Evolutionary conservation across 1,140 invertebrate species (phyloP).

Genomic region (Musca domestica): DNA sequence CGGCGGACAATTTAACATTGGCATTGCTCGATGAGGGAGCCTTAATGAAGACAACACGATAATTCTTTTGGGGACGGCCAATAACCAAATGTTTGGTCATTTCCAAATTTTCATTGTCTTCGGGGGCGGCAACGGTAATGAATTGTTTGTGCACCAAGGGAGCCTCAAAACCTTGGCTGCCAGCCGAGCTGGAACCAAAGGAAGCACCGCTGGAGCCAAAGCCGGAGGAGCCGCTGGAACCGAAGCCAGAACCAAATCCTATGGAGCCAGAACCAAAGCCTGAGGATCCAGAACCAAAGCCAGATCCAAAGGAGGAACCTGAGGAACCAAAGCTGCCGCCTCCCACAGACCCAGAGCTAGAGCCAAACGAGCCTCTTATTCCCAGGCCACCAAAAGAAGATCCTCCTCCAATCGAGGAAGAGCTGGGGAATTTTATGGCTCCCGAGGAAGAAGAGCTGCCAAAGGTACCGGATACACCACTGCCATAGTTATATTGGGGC

Average conservation of each 20-base stretch:
- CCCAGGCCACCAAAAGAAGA: no score
- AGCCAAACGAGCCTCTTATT: not conserved
- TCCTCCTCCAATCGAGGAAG: no score
- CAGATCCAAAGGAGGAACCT: not conserved
- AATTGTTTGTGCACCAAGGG: constrained; percentile 32
- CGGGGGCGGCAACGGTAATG: constrained; percentile 29
- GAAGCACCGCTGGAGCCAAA: not conserved
- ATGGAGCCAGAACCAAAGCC: not conserved
- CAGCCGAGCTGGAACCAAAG: not conserved
- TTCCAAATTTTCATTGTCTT: constrained; percentile 29
- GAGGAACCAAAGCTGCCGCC: not conserved
- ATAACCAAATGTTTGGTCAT: constrained; percentile 27
- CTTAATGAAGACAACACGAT: constrained; percentile 82
- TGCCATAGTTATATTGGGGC: constrained; percentile 48
- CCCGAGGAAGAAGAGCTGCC: not conserved
- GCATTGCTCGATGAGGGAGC: constrained; percentile 64
- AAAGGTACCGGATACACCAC: constrained; percentile 34
- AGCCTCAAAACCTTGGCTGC: constrained; percentile 10
- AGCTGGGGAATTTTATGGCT: not conserved
- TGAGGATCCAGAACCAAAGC: not conserved
- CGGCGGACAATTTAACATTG: constrained; percentile 61
- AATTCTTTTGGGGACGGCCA: constrained; percentile 67
- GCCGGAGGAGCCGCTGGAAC: not conserved
- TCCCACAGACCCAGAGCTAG: not conserved
- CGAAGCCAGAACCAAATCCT: constrained; percentile 9